phyloP scores from a whole-genome alignment of 2,888 invertebrate genomes.

The Mythimna loreyi region DNA sequence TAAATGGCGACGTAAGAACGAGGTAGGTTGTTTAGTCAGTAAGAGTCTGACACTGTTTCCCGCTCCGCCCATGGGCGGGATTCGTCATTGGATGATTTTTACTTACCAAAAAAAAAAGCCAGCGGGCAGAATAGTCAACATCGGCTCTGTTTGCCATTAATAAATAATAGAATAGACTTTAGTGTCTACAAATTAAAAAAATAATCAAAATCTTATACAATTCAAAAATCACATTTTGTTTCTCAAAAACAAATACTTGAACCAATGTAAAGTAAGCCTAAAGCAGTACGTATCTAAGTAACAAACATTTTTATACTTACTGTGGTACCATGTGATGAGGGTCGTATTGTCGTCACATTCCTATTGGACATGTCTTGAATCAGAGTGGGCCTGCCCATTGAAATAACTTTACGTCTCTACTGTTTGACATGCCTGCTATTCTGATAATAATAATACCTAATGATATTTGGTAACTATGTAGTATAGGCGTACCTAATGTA shows the following conservation, averaged over 20 bases:
- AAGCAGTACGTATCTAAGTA: constrained; percentile 26
- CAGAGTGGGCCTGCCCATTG: constrained; percentile 47
- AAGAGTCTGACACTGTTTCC: too few species aligned
- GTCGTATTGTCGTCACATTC: constrained; percentile 58
- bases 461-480: constrained; percentile 13
- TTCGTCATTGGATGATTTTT: too few species aligned
- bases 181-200: too few species aligned
- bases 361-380: constrained; percentile 63
- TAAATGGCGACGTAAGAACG: too few species aligned
- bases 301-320: constrained; percentile 52
- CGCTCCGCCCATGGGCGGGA: too few species aligned
- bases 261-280: constrained; percentile 17
- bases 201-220: background rate
- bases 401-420: constrained; percentile 54
- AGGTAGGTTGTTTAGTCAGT: too few species aligned
- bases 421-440: constrained; percentile 36
- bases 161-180: too few species aligned
- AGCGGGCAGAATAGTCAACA: too few species aligned
- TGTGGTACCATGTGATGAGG: constrained; percentile 53
- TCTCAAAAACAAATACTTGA: constrained; percentile 2
- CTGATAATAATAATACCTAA: constrained; percentile 39
- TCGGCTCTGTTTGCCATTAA: too few species aligned
- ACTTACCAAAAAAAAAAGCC: too few species aligned
- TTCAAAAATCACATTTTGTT: background rate
- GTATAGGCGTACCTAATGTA: background rate